Evolutionary conservation across 1,140 invertebrate species (phyloP), one percentile per base, ranked within the genome.

Genomic region (Melanaphis sacchari): DNA sequence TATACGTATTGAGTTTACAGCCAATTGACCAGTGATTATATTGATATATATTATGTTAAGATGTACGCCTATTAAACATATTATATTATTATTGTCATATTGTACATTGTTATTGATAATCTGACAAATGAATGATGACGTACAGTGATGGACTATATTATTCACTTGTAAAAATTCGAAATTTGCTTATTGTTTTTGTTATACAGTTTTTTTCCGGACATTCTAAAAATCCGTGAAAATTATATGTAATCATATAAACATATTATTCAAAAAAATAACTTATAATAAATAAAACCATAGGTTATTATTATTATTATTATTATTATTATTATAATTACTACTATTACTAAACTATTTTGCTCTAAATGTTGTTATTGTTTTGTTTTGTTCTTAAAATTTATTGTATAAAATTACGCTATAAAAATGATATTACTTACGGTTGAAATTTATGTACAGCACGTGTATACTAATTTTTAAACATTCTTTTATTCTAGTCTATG

Each of bases 401-500:
- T 81, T 81, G 40, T 91, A 91, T 52, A 84, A 85, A 84, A 93
- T 85, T 84, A 85, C 24, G 81, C 76, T 93, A 93, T 84, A 84
- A 85, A 93, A 66, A 90, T 93, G 54, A 84, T 93, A 93, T 52
- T 84, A 93, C 40, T 84, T 52, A 84, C 41, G 43, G 36, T 93
- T 93, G 81, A 84, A 43, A 93, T 54, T 89, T 54, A 54, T 93
- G 91, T 93, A 93, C 76, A 93, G 91, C 91, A 93, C 91, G 91
- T 93, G 91, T 93, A 93, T 76, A 91, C 59, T 91, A 46, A 91
- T 92, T 81, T 85, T 93, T 93, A 92, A 93, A 84, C 36, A 82
- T 52, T 93, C 41, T 52, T 93, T 90, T 66, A 66, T 31, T 90
- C 38, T 59, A 90, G 52, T 90, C 89, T 66, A 90, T 6, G 38